Conservation (phyloP, 2,113 vertebrate genomes). For the Lampris megalopsis region DNA sequence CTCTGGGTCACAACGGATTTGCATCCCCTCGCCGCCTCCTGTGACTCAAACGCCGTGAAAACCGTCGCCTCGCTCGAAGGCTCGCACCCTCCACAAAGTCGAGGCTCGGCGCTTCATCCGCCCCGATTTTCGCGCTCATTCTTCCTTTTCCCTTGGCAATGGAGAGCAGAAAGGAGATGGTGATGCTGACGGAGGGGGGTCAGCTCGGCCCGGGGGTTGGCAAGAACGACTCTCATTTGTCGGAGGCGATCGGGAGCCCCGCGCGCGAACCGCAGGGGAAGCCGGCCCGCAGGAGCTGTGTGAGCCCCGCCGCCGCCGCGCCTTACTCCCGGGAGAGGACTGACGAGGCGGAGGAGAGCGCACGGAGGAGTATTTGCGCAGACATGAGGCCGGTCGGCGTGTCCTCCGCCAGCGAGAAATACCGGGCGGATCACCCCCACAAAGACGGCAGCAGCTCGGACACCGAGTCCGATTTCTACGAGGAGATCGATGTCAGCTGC, state of each 20-base stretch:
- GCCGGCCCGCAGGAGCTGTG: conserved; percentile 85
- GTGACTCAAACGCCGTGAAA: conserved; percentile 45
- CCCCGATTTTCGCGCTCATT: no score
- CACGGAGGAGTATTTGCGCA: conserved; percentile 84
- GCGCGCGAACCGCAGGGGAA: conserved; percentile 86
- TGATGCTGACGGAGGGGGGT: conserved; percentile 91
- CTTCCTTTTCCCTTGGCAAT: no score
- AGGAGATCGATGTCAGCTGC: conserved; percentile 99
- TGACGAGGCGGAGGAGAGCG: conserved; percentile 79
- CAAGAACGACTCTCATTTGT: conserved; percentile 87
- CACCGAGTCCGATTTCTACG: conserved; percentile 98
- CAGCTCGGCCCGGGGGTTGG: conserved; percentile 85
- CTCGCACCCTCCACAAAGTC: conserved; percentile 49
- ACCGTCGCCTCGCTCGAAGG: conserved; percentile 40
- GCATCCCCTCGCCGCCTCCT: conserved; percentile 61
- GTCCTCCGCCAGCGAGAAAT: conserved; percentile 75
- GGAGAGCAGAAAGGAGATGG: conserved; percentile 94
- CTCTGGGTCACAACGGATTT: conserved; percentile 91
- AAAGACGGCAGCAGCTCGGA: conserved; percentile 96
- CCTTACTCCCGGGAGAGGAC: conserved; percentile 84
- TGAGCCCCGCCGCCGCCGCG: conserved; percentile 86
- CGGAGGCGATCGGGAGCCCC: conserved; percentile 86
- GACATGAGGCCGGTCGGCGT: conserved; percentile 85
- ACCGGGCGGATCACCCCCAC: conserved; percentile 81
- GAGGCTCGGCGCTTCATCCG: no score